Evolutionary conservation across 2,797 vertebrate species (phyloP).

Genomic region (Mycteria americana): DNA sequence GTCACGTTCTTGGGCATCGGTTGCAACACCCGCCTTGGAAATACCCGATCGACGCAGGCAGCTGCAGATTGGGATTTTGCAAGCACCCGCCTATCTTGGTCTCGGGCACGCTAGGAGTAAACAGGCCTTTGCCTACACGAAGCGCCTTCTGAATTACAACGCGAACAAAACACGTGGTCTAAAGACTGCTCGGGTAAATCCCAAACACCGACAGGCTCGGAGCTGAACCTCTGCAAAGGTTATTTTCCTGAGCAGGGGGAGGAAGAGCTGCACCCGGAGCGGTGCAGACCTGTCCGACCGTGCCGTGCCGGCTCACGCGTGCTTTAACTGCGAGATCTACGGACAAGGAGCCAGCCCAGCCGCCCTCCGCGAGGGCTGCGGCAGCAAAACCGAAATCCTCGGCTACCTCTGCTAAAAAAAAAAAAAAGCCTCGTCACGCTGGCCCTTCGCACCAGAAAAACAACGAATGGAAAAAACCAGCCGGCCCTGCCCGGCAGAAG

Average conservation of each 20-base stretch:
- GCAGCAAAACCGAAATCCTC: too few species aligned
- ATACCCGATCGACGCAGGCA: neutral
- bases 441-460: neutral
- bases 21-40: neutral
- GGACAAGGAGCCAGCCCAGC: neutral
- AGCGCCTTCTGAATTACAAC: neutral
- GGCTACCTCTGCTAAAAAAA: neutral
- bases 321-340: fast-evolving
- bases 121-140: neutral
- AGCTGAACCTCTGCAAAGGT: neutral
- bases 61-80: neutral
- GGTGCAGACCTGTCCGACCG: neutral
- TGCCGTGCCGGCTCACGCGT: neutral
- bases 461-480: neutral
- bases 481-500: neutral
- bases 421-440: neutral
- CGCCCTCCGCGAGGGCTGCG: fast-evolving
- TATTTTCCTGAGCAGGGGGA: neutral
- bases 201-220: neutral
- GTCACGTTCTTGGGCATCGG: neutral
- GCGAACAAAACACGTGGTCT: neutral
- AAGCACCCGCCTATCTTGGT: conserved; percentile 30
- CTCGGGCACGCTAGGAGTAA: neutral
- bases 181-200: neutral
- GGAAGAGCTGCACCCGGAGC: neutral